Evolutionary conservation across 2,888 invertebrate genomes (phyloP).

Genomic region (Octonoba sinensis): DNA sequence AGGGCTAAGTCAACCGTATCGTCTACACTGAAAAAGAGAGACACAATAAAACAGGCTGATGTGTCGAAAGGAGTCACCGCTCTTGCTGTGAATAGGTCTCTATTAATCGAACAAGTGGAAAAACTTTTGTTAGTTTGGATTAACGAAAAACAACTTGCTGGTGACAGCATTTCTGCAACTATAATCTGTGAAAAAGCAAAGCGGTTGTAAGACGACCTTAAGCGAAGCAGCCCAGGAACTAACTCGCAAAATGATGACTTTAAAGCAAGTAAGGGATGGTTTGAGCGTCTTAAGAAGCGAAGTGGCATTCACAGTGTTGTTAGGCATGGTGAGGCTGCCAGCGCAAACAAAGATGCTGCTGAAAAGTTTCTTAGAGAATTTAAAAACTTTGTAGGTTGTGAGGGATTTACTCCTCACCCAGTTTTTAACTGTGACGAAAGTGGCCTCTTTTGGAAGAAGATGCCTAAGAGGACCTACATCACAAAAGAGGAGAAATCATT

Average conservation of each 20-base stretch:
- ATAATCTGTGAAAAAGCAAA: not conserved
- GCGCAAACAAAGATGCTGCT: not conserved
- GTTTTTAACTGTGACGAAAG: not conserved
- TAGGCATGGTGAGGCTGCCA: not conserved
- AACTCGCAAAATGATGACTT: too few relatives aligned
- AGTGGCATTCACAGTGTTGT: not conserved
- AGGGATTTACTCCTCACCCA: not conserved
- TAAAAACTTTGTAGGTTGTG: not conserved
- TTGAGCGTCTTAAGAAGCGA: not conserved
- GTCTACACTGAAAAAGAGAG: not conserved
- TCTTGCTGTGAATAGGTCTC: too few relatives aligned
- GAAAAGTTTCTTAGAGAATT: not conserved
- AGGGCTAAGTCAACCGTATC: not conserved
- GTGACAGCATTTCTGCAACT: not conserved
- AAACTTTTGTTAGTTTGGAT: conserved; percentile 2
- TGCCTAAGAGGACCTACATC: not conserved
- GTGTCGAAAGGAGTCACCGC: not conserved
- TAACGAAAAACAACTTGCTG: not conserved
- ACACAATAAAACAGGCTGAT: not conserved
- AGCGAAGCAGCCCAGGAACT: not conserved
- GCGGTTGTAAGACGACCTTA: not conserved
- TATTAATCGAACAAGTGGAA: not conserved
- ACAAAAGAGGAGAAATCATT: too few relatives aligned
- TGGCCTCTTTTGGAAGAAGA: not conserved
- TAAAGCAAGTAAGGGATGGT: not conserved